Base-by-base conservation (phyloP, 2,113 vertebrate genomes). In the Falco punctatus region DNA sequence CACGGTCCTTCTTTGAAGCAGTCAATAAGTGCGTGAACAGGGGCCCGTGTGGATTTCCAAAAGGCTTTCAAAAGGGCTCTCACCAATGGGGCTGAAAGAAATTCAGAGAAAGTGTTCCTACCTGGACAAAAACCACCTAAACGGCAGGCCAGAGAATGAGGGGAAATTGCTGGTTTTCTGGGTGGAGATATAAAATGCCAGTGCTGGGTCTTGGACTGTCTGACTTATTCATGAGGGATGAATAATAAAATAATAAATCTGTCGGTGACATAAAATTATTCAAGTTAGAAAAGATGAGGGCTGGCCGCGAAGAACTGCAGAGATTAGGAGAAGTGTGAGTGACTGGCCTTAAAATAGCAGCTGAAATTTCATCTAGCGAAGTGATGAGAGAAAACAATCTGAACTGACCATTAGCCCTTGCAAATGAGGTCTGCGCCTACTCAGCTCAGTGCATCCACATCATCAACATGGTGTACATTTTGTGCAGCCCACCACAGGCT, bases 201-300 rank as follows among this genome's bases (percentile, higher is more conserved):
- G 30, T 65, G 66, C 54, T 77, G 46, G 19, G 49, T 14, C 70
- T 87, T 92, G 59, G 28, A 22, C 48, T 73, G 44, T 86, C 86
- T 67, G 32, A 82, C 15, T 93, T 95, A 88, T 86, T 93, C 75
- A 94, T 86, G 58, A 83, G 55, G 79, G 40, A 90, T 86, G 88
- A 95, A 95, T 92, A 86, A 82, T 80, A 65, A 93, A 90, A 69
- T 58, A 90, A 80, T 21, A 83, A 77, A 88, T 83, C 86, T 81
- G 46, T 58, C 62, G 21, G 64, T 81, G 67, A 65, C 46, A 81
- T 64, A 90, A 88, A 96, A 88, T 90, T 90, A 82, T 92, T 82
- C 66, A 83, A 18, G 67, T 75, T 61, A 54, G 58, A 70, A 88
- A 83, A 78, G 23, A 70, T 70, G 46, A 82, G 11, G 10, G 35